Evolutionary conservation across 1,140 invertebrate genomes (phyloP).

Genomic region (Ericerus pela): DNA sequence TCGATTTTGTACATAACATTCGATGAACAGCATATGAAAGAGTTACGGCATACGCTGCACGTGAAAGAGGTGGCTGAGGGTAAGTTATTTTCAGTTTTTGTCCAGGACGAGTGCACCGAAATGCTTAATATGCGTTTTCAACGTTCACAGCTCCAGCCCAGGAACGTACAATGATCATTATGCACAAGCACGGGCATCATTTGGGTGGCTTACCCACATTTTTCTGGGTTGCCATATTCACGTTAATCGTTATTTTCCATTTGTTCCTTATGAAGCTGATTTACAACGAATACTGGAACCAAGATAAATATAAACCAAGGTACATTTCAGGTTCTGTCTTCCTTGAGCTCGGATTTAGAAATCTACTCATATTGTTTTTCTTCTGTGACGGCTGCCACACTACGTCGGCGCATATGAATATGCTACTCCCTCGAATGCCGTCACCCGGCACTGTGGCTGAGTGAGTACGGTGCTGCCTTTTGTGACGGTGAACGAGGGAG

Average conservation of each 20-base stretch:
- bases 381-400: too few relatives aligned
- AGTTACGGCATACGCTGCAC: constrained; percentile 78
- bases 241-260: constrained; percentile 84
- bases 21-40: constrained; percentile 79
- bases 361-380: too few relatives aligned
- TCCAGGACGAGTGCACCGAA: not conserved
- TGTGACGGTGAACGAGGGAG: too few relatives aligned
- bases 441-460: too few relatives aligned
- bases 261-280: constrained; percentile 87
- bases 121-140: constrained; percentile 17
- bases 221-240: constrained; percentile 82
- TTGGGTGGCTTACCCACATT: constrained; percentile 76
- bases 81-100: constrained; percentile 28
- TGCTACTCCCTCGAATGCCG: too few relatives aligned
- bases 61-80: constrained; percentile 73
- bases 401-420: too few relatives aligned
- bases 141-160: constrained; percentile 65
- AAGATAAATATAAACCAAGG: constrained; percentile 43
- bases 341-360: too few relatives aligned
- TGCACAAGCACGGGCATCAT: constrained; percentile 83
- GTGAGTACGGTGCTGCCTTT: too few relatives aligned
- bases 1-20: constrained; percentile 84
- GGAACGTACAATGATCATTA: constrained; percentile 76
- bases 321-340: constrained; percentile 19
- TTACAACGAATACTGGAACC: constrained; percentile 74